Conservation (phyloP, 1,140 invertebrate genomes). For the Stegodyphus mimosarum region DNA sequence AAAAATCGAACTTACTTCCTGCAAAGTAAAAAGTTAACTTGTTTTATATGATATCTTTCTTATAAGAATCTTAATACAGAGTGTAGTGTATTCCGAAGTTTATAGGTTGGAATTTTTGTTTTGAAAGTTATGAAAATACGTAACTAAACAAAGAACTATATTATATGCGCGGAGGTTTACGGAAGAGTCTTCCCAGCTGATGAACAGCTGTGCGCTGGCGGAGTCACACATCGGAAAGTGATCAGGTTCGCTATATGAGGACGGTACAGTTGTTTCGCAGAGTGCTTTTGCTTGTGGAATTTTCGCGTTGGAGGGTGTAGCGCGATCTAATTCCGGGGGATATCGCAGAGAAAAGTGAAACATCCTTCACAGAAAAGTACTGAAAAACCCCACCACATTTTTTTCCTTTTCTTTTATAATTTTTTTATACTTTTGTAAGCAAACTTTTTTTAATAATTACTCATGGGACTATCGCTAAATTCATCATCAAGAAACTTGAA, state of each 20-base stretch:
- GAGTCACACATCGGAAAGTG: constrained; percentile 55
- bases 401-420: constrained; percentile 17
- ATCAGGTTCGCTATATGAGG: constrained; percentile 57
- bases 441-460: background rate
- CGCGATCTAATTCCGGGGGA: background rate
- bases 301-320: constrained; percentile 16
- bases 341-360: background rate
- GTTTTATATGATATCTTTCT: background rate
- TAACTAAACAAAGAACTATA: constrained; percentile 48
- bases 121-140: background rate
- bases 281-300: constrained; percentile 49
- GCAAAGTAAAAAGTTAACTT: background rate
- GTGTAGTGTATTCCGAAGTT: background rate
- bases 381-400: background rate
- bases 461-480: constrained; percentile 32
- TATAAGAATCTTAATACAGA: background rate
- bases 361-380: background rate
- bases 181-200: constrained; percentile 29
- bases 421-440: constrained; percentile 56
- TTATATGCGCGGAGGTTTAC: constrained; percentile 4
- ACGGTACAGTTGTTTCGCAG: background rate
- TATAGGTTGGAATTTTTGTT: background rate
- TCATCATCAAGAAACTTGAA: constrained; percentile 30
- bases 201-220: constrained; percentile 47
- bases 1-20: constrained; percentile 54